These are phyloP conservation scores for Lepidurus packardi DNA, from an alignment of 1,140 invertebrate genomes.

Conservation along the genomic window DNA sequence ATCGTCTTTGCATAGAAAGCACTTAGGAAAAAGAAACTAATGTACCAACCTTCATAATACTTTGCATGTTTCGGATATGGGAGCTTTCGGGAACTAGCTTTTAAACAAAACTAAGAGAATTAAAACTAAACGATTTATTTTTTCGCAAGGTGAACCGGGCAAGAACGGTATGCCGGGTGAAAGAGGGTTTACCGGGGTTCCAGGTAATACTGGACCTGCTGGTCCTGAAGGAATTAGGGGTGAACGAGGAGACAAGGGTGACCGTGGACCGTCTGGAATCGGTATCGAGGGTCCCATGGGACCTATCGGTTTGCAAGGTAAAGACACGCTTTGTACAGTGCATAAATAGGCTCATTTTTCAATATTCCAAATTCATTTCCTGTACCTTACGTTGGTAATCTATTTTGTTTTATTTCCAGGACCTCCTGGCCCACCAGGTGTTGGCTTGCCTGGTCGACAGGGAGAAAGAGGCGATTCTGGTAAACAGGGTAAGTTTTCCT, in stretches of 20 bases:
- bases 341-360: background rate
- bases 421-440: conserved; percentile 55
- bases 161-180: conserved; percentile 50
- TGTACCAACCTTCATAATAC: background rate
- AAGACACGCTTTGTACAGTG: conserved; percentile 15
- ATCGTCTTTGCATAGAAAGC: background rate
- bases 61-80: background rate
- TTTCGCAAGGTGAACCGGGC: conserved; percentile 49
- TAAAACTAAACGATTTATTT: conserved; percentile 20
- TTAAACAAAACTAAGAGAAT: background rate
- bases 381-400: background rate
- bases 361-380: background rate
- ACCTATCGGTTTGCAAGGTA: conserved; percentile 57
- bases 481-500: conserved; percentile 47
- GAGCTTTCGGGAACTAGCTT: background rate
- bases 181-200: conserved; percentile 59
- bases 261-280: conserved; percentile 59
- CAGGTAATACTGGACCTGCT: conserved; percentile 53
- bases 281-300: conserved; percentile 63
- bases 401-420: conserved; percentile 44
- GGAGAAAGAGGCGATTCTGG: conserved; percentile 61
- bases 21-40: background rate
- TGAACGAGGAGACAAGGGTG: conserved; percentile 64
- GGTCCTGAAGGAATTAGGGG: conserved; percentile 55
- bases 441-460: conserved; percentile 52